phyloP scores from a whole-genome alignment of 2,797 vertebrate species.

The Sternarchorhynchus goeldii region DNA sequence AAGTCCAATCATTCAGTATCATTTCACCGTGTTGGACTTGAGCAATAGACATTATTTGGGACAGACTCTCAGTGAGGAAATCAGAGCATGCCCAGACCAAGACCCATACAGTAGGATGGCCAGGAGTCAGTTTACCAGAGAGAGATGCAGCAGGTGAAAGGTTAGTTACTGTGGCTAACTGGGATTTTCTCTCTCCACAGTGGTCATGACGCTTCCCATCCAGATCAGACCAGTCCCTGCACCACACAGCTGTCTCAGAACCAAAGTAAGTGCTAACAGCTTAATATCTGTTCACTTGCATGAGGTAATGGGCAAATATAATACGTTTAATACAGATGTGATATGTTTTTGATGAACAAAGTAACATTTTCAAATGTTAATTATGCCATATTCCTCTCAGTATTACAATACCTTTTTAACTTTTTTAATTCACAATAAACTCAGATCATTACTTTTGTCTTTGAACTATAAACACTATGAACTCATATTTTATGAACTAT shows the following conservation, averaged over 20 bases:
- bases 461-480: no score
- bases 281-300: neutral
- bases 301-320: neutral
- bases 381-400: no score
- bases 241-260: constrained; percentile 71
- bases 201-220: constrained; percentile 31
- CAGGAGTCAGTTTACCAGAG: neutral
- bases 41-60: no score
- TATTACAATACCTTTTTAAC: no score
- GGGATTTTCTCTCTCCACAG: constrained; percentile 52
- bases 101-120: neutral
- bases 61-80: neutral
- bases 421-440: no score
- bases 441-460: no score
- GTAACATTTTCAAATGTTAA: no score
- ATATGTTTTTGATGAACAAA: no score
- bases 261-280: constrained; percentile 70
- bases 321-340: no score
- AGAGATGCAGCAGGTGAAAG: neutral
- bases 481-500: no score
- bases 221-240: constrained; percentile 48
- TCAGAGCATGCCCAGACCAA: neutral
- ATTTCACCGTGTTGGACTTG: no score
- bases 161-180: neutral
- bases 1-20: no score